Conservation (phyloP, 2,113 vertebrate genomes). For the Menidia beryllina region DNA sequence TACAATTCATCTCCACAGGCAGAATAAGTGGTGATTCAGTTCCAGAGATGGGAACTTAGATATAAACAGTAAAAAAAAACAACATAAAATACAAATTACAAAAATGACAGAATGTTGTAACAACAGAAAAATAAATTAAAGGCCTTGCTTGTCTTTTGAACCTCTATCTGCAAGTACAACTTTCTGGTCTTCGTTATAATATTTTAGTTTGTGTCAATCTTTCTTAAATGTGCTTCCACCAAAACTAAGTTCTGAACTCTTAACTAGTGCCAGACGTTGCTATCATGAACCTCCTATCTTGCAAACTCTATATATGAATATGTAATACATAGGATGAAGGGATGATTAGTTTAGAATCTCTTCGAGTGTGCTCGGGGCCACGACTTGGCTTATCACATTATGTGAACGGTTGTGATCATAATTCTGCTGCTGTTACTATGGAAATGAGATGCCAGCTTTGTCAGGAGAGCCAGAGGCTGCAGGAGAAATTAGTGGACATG, state of each 20-base stretch:
- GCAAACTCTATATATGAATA: conserved; percentile 29
- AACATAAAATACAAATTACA: background rate
- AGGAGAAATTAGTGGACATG: conserved; percentile 64
- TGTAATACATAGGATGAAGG: conserved; percentile 20
- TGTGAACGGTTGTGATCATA: conserved; percentile 49
- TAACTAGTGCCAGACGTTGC: conserved; percentile 2
- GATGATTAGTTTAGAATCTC: conserved; percentile 20
- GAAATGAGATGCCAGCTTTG: conserved; percentile 62
- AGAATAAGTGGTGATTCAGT: conserved; percentile 25
- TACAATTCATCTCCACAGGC: conserved; percentile 5
- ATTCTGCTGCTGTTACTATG: conserved; percentile 66
- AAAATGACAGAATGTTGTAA: no score
- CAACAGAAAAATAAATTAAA: no score
- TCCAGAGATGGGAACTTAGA: conserved; percentile 24
- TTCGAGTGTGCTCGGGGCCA: conserved; percentile 33
- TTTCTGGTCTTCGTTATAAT: background rate
- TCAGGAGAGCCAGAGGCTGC: conserved; percentile 58
- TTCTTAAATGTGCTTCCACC: background rate
- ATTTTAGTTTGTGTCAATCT: background rate
- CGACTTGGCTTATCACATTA: conserved; percentile 59
- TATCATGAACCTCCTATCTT: conserved; percentile 4
- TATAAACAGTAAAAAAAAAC: conserved; percentile 4
- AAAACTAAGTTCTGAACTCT: conserved; percentile 19
- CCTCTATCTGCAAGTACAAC: background rate
- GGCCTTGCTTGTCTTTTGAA: background rate